These are phyloP conservation scores for Caracal caracal DNA, from an alignment of 2,113 vertebrate genomes.

Conservation along the genomic window DNA sequence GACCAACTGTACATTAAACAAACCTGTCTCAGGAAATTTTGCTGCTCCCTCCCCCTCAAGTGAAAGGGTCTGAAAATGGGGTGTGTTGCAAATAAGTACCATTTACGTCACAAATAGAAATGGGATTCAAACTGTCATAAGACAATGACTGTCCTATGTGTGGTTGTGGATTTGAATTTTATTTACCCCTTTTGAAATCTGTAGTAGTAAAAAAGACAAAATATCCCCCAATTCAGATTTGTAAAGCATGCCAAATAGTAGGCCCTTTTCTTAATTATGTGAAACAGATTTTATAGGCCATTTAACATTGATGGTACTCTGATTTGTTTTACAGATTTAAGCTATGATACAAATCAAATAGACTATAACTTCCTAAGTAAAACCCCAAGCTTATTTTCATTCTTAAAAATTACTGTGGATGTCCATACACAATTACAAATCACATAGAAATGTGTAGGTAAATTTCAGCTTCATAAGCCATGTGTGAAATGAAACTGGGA, in stretches of 20 bases:
- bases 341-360: background rate
- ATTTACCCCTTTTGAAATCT: background rate
- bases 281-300: constrained; percentile 74
- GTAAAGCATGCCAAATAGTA: constrained; percentile 45
- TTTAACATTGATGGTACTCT: constrained; percentile 62
- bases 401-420: constrained; percentile 22
- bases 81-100: background rate
- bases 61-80: constrained; percentile 29
- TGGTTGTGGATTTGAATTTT: background rate
- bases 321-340: constrained; percentile 79
- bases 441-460: background rate
- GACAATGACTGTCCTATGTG: background rate
- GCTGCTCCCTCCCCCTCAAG: background rate
- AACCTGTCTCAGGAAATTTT: constrained; percentile 48
- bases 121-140: background rate
- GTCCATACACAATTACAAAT: background rate
- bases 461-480: background rate
- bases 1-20: constrained; percentile 41
- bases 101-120: background rate
- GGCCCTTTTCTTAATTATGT: constrained; percentile 69
- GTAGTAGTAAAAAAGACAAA: background rate
- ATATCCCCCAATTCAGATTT: constrained; percentile 48
- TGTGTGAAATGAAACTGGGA: background rate
- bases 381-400: background rate
- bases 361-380: constrained; percentile 55